Evolutionary conservation across 2,888 invertebrate species (phyloP).

Genomic region (Cephus rjabovi): DNA sequence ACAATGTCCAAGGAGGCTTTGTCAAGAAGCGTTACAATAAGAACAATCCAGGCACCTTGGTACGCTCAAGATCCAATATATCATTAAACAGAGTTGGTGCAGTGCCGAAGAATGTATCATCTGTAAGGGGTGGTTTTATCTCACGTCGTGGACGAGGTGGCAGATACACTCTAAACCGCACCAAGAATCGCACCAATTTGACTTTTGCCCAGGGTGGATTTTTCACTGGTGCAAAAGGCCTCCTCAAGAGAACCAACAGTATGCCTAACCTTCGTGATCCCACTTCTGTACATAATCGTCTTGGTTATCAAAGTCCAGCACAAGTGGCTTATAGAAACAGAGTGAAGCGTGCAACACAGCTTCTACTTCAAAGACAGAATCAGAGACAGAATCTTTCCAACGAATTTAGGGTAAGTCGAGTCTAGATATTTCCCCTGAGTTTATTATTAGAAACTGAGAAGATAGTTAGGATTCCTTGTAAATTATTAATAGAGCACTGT

Average conservation of each 20-base stretch:
- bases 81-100: constrained; percentile 39
- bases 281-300: constrained; percentile 58
- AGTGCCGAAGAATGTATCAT: constrained; percentile 34
- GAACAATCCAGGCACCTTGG: constrained; percentile 33
- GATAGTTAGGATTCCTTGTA: background rate
- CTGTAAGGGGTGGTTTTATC: constrained; percentile 38
- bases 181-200: constrained; percentile 55
- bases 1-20: constrained; percentile 48
- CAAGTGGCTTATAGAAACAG: constrained; percentile 62
- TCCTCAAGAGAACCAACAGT: constrained; percentile 55
- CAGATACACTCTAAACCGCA: constrained; percentile 52
- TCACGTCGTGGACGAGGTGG: constrained; percentile 42
- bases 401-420: constrained; percentile 51
- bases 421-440: background rate
- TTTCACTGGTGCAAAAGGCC: constrained; percentile 43
- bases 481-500: background rate
- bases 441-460: background rate
- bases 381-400: constrained; percentile 52
- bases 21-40: constrained; percentile 51
- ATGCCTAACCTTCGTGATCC: constrained; percentile 60
- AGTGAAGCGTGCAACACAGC: constrained; percentile 59
- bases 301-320: constrained; percentile 62
- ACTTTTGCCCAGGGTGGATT: constrained; percentile 44
- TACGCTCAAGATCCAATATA: constrained; percentile 50
- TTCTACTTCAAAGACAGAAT: constrained; percentile 55